A percentile compares a stretch with the other conserved stretches of the same genome.
phyloP scores from a whole-genome alignment of 2,797 vertebrate genomes.

The Sus cebifrons region DNA sequence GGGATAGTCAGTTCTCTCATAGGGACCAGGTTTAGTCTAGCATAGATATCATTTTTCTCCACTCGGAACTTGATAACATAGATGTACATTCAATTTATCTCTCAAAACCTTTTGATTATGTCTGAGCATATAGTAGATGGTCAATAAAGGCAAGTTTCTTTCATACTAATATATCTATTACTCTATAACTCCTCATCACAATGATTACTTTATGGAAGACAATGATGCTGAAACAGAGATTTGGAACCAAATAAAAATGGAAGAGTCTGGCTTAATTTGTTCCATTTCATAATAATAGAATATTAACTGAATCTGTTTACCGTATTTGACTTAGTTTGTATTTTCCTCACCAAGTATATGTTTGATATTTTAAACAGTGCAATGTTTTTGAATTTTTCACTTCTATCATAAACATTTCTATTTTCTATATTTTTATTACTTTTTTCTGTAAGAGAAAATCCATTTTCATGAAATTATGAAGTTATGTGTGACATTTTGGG shows the following conservation, averaged over 20 bases:
- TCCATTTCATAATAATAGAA: not conserved
- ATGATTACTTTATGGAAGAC: not conserved
- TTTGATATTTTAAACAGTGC: not conserved
- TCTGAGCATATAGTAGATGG: not conserved
- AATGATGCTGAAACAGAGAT: not conserved
- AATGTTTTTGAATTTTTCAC: not conserved
- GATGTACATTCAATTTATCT: not conserved
- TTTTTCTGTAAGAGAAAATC: not conserved
- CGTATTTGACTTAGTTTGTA: not conserved
- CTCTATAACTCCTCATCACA: not conserved
- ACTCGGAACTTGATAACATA: not conserved
- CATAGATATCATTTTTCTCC: not conserved
- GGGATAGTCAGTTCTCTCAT: not conserved
- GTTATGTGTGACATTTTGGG: not conserved
- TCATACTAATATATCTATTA: not conserved
- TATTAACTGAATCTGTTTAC: not conserved
- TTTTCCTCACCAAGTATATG: not conserved
- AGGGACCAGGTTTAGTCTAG: not conserved
- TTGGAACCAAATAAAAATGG: not conserved
- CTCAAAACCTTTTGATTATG: not conserved
- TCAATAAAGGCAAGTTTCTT: not conserved
- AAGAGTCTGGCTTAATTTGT: not conserved
- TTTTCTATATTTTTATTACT: not conserved
- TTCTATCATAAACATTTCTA: not conserved
- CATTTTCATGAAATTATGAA: not conserved